Conservation (phyloP, 1,140 invertebrate genomes). For the Scaptomyza graminum region DNA sequence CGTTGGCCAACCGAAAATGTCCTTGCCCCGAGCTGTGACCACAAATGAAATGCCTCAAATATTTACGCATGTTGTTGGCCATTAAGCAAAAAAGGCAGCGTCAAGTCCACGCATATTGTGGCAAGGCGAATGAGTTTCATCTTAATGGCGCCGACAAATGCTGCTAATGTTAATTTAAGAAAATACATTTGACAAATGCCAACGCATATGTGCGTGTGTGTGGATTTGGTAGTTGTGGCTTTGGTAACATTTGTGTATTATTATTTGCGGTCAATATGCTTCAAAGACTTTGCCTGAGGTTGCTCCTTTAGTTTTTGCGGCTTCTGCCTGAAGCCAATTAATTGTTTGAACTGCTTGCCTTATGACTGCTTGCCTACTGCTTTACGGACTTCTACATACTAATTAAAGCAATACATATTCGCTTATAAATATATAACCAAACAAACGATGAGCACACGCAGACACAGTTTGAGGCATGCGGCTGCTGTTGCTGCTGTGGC, state of each 20-base stretch:
- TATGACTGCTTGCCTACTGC: not conserved
- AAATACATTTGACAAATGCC: constrained; percentile 43
- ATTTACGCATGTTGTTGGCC: constrained; percentile 44
- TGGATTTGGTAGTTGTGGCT: constrained; percentile 31
- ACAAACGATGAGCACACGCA: constrained; percentile 39
- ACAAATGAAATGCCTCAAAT: constrained; percentile 52
- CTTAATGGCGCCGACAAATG: constrained; percentile 76
- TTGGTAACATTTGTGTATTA: constrained; percentile 76
- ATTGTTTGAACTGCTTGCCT: constrained; percentile 27
- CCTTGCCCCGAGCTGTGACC: constrained; percentile 52
- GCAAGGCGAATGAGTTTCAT: constrained; percentile 41
- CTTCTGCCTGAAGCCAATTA: constrained; percentile 42
- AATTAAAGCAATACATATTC: constrained; percentile 77
- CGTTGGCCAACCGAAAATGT: constrained; percentile 20
- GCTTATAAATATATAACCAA: constrained; percentile 63
- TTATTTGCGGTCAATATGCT: constrained; percentile 71
- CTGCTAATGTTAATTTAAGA: constrained; percentile 82
- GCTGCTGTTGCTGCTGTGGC: constrained; percentile 22
- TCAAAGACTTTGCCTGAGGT: constrained; percentile 14
- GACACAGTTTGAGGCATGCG: not conserved
- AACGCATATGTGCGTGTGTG: constrained; percentile 12
- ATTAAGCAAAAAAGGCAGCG: constrained; percentile 48
- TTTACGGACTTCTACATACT: constrained; percentile 30
- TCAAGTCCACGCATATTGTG: constrained; percentile 46
- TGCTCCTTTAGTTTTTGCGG: constrained; percentile 38